Percentiles rank a stretch among this genome's conserved stretches.
Conservation (phyloP, 2,113 vertebrate species). For the Dipodomys ordii region DNA sequence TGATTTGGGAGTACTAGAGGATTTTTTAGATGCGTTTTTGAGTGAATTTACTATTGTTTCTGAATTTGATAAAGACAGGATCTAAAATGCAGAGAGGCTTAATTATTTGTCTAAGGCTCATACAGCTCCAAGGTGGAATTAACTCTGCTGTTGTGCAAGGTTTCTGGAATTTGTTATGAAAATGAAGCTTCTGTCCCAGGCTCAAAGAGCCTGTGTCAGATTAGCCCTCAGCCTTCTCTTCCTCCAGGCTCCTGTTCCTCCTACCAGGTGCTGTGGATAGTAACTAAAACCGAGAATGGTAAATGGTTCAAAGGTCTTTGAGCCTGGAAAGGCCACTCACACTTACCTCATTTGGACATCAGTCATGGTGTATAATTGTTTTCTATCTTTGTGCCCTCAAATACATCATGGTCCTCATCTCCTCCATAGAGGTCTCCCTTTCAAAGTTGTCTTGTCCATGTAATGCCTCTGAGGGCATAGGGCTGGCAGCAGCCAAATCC, state of each 20-base stretch:
- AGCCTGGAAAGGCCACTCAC: not conserved
- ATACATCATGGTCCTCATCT: not conserved
- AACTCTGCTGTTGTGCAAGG: not conserved
- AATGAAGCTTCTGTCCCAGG: not conserved
- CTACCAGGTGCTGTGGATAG: not conserved
- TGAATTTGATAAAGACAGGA: not conserved
- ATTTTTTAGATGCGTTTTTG: not conserved
- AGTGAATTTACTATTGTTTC: not conserved
- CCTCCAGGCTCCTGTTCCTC: not conserved
- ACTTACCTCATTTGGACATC: not conserved
- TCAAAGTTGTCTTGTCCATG: not conserved
- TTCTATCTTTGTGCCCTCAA: rapidly evolving
- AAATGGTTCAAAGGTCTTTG: not conserved
- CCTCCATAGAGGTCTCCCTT: not conserved
- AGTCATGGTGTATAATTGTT: rapidly evolving
- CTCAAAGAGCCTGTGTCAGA: not conserved
- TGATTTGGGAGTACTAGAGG: not conserved
- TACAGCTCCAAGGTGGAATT: not conserved
- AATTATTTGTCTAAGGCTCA: not conserved
- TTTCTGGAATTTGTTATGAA: not conserved
- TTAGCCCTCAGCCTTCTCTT: not conserved
- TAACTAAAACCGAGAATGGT: not conserved
- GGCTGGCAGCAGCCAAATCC: too few species aligned
- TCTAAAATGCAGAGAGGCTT: not conserved
- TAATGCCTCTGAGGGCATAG: too few species aligned